Base-by-base conservation (phyloP, 2,888 invertebrate genomes). In the Drosophila suboccidentalis region DNA sequence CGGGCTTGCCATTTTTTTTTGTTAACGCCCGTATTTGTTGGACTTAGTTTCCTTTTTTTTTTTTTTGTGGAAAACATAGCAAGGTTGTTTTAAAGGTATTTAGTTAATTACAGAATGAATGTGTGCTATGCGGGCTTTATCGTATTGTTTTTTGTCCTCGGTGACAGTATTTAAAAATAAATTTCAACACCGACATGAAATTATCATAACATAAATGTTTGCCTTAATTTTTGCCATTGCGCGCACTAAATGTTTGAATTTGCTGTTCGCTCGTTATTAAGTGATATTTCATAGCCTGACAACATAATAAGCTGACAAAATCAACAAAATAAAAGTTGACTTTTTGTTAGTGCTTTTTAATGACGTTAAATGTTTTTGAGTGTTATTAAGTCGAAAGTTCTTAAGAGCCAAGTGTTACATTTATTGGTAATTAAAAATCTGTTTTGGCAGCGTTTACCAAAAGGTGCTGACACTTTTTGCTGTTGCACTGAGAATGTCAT, bases 31-130 rank as follows among this genome's bases (percentile, higher is more conserved):
- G 54, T 38, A 60, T 67, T 60, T 64, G 64, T 41, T 17, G 53
- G 38, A 26, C 22, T 41, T 57, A 47, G n/a, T 46, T 19, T 46
- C 8, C 15, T 38, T 15, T 46, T 39, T 50, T 58, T 38, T 15
- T 46, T 39, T 50, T 58, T 64, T 66, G 44, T 47, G 32, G 11
- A 49, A 15, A 54, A 66, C 15, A 11, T 55, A 39, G 49, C 75
- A 82, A 75, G 81, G 73, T 68, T 82, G 82, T 58, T 54, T 76
- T 76, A 50, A 60, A 82, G 71, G 75, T 79, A 66, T 70, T 75
- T 53, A 69, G 70, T 80, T 78, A 86, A 82, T 82, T 77, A 85
- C 66, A 57, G 34, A 32, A 36, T 29, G n/a, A 10, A 39, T 43
- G 29, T 55, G 44, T 54, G 17, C 10, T 32, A 43, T 47, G 22